Evolutionary conservation across 2,888 invertebrate species (phyloP).

Genomic region (Crossocerus cetratus): DNA sequence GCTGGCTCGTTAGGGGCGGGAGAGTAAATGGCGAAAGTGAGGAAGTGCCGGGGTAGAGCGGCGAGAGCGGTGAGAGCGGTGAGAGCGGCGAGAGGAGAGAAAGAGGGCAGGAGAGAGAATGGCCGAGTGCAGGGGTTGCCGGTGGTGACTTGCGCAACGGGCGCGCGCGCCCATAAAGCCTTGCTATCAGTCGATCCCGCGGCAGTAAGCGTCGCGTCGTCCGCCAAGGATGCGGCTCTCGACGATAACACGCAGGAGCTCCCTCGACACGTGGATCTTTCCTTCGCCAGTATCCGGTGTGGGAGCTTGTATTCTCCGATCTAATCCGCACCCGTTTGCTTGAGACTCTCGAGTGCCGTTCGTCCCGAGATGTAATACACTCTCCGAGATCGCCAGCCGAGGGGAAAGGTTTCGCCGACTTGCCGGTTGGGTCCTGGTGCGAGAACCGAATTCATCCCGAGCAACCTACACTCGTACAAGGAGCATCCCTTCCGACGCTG

Average conservation of each 20-base stretch:
- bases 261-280: constrained; percentile 47
- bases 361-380: too few relatives aligned
- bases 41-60: neutral
- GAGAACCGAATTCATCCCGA: too few relatives aligned
- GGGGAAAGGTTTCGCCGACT: too few relatives aligned
- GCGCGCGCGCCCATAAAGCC: constrained; percentile 49
- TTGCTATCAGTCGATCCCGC: constrained; percentile 35
- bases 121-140: constrained; percentile 9
- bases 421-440: too few relatives aligned
- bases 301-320: too few relatives aligned
- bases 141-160: constrained; percentile 18
- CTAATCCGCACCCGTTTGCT: too few relatives aligned
- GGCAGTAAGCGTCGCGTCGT: constrained; percentile 59
- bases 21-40: too few relatives aligned
- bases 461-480: too few relatives aligned
- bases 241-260: constrained; percentile 11
- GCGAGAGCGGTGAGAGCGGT: neutral
- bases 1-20: too few relatives aligned
- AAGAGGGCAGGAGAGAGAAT: neutral
- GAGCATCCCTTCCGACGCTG: too few relatives aligned
- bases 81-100: neutral
- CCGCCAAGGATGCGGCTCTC: constrained; percentile 39
- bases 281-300: neutral
- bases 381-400: too few relatives aligned
- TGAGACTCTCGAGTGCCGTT: too few relatives aligned